Evolutionary conservation across 1,140 invertebrate species (phyloP).

Genomic region (Atta cephalotes): DNA sequence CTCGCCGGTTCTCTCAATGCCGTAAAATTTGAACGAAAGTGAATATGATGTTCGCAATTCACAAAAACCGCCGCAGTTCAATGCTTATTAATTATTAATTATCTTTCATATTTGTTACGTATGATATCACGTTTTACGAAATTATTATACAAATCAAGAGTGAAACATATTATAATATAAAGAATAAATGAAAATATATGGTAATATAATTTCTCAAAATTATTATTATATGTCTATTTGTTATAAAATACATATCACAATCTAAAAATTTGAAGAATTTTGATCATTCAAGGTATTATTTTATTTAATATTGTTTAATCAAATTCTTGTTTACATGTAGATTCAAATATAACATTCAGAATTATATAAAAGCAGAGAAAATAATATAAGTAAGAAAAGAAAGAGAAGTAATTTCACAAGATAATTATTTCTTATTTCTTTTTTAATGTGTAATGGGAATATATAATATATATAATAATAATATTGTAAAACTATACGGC

Average conservation of each 20-base stretch:
- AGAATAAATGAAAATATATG: not conserved
- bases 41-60: not conserved
- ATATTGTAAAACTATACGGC: not conserved
- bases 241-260: not conserved
- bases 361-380: not conserved
- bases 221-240: not conserved
- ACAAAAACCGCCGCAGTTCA: not conserved
- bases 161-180: not conserved
- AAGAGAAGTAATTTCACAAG: not conserved
- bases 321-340: not conserved
- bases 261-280: not conserved
- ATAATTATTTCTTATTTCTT: not conserved
- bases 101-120: not conserved
- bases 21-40: slow-evolving; percentile 28
- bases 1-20: slow-evolving; percentile 11
- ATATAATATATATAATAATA: not conserved
- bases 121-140: not conserved
- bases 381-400: not conserved
- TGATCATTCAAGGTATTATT: not conserved
- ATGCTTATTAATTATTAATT: not conserved
- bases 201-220: not conserved
- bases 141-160: not conserved
- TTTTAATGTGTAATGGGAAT: not conserved
- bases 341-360: not conserved
- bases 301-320: not conserved